Base-by-base conservation (phyloP, 2,797 vertebrate genomes). In the Eremophila alpestris region DNA sequence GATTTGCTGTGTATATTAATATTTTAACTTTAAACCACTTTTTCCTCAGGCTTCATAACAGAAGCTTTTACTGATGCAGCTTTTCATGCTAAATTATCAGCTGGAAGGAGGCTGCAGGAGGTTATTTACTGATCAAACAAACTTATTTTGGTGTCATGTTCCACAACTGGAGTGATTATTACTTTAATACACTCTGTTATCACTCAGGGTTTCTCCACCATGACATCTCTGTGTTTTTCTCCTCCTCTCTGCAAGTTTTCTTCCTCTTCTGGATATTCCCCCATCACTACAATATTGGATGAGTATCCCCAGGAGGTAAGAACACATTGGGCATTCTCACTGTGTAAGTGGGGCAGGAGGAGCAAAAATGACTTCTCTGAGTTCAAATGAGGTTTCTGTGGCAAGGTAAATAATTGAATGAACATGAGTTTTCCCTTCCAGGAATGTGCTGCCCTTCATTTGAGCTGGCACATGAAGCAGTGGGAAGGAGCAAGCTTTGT, bases 341-440 rank as follows among this genome's bases (percentile, higher is more conserved):
- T 15, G 17, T 19, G 43, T n/a, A 78, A 82, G 26, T 12, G 9
- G 51, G 36, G n/a, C 34, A 88, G 0, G 0, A 78, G 54, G 34
- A 93, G 10, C 7, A 86, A 64, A 76, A 78, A 10, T 34, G 24
- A 83, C 62, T 89, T 49, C 32, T n/a, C 38, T 70, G 49, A 86
- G 89, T 83, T 87, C 59, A 82, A 83, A 58, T 10, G 32, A 92
- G 76, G 89, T 86, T 91, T 95, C 84, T 81, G 55, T 69, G 73
- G 78, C 46, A 70, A 76, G 38, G 74, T 87, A 64, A 93, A 83
- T 79, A 91, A 90, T 64, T 84, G 17, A 94, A 54, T 0, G 13
- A 43, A 69, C 69, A 6, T 1, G 41, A 93, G 21, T 78, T 87
- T 85, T 64, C 64, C 63, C 43, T 75, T 87, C 75, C 48, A 15